phyloP scores from a whole-genome alignment of 2,797 vertebrate species.

The Novumbra hubbsi region DNA sequence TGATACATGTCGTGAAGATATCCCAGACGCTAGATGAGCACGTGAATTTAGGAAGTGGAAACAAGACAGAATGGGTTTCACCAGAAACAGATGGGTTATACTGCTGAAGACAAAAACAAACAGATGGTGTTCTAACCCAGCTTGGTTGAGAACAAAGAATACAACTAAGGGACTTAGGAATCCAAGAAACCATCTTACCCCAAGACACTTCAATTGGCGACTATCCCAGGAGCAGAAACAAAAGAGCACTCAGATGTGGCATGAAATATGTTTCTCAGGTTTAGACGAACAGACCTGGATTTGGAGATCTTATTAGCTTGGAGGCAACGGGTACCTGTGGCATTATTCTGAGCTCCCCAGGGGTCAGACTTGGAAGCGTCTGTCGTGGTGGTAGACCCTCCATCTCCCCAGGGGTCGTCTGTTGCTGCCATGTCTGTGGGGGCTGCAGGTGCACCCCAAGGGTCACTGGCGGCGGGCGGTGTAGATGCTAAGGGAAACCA shows the following conservation, averaged over 20 bases:
- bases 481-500: constrained; percentile 42
- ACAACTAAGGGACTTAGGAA: not conserved
- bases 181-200: not conserved
- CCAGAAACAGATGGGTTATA: not conserved
- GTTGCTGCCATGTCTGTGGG: constrained; percentile 54
- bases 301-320: not conserved
- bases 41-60: not conserved
- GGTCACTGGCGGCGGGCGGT: constrained; percentile 55
- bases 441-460: constrained; percentile 65
- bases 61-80: not conserved
- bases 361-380: constrained; percentile 64
- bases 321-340: constrained; percentile 41
- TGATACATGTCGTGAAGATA: not conserved
- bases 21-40: not conserved
- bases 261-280: not conserved
- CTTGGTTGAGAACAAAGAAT: not conserved
- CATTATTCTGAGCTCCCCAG: constrained; percentile 69
- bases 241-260: not conserved
- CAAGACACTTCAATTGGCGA: not conserved
- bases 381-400: constrained; percentile 60
- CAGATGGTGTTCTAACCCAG: not conserved
- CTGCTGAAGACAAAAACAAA: not conserved
- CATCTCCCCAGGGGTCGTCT: constrained; percentile 82
- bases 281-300: not conserved
- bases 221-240: constrained; percentile 14